Percentiles rank a stretch among this genome's conserved stretches.
Conservation (phyloP, 2,113 vertebrate genomes). For the Otus sunia region DNA sequence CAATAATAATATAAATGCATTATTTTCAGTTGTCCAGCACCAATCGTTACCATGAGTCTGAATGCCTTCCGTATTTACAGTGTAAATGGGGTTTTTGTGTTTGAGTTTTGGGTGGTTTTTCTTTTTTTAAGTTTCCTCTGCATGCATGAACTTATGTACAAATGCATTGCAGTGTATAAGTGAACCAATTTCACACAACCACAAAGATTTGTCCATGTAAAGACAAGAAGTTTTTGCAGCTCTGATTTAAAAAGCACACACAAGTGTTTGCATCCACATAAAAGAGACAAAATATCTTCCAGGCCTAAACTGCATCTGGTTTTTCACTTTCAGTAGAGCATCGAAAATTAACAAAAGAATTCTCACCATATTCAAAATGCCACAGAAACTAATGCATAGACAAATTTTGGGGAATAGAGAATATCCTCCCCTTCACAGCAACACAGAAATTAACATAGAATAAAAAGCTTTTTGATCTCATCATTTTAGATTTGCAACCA, state of each 20-base stretch:
- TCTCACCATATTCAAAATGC: not conserved
- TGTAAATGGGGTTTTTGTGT: not conserved
- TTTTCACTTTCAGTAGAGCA: not conserved
- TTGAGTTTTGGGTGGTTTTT: no score
- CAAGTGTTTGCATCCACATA: not conserved
- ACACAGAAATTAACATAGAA: not conserved
- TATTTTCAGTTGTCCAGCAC: not conserved
- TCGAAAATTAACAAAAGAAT: not conserved
- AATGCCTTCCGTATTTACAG: not conserved
- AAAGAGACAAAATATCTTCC: not conserved
- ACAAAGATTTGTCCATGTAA: not conserved
- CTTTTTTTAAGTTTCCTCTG: not conserved
- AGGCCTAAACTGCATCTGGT: accelerated
- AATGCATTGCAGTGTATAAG: not conserved
- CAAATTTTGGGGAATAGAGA: not conserved
- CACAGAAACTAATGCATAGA: not conserved
- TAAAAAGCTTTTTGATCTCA: not conserved
- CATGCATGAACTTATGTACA: not conserved
- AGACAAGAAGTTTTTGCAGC: not conserved
- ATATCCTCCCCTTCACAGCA: not conserved
- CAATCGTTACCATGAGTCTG: not conserved
- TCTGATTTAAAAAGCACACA: not conserved
- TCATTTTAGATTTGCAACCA: not conserved
- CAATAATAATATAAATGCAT: not conserved
- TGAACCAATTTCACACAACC: not conserved